phyloP scores from a whole-genome alignment of 1,140 invertebrate genomes.

The Drosophila dunni region DNA sequence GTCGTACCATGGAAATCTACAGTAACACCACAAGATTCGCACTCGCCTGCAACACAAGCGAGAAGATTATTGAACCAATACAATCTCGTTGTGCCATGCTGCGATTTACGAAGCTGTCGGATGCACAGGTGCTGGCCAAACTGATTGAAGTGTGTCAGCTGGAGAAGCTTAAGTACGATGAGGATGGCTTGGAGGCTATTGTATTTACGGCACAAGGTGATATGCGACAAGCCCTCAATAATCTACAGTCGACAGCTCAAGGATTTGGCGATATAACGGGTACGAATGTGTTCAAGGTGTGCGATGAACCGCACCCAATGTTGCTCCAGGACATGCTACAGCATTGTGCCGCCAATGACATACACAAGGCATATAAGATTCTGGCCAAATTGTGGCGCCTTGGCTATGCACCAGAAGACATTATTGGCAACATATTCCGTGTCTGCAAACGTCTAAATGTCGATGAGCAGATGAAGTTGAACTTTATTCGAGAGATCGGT shows the following conservation, averaged over 20 bases:
- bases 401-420: conserved; percentile 98
- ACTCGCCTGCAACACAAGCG: conserved; percentile 98
- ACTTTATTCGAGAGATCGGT: conserved; percentile 97
- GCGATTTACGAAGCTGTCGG: conserved; percentile 95
- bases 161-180: conserved; percentile 91
- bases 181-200: conserved; percentile 98
- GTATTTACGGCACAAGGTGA: conserved; percentile 99
- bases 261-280: conserved; percentile 96
- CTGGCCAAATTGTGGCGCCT: conserved; percentile 95
- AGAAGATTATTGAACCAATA: conserved; percentile 99
- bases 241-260: conserved; percentile 98
- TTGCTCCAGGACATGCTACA: conserved; percentile 96
- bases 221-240: conserved; percentile 98
- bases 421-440: conserved; percentile 97
- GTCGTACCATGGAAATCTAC: conserved; percentile 99
- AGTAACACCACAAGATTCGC: conserved; percentile 99
- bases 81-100: conserved; percentile 99
- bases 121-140: conserved; percentile 94
- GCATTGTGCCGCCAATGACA: conserved; percentile 92
- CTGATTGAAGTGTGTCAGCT: conserved; percentile 86
- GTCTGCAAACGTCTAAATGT: conserved; percentile 95
- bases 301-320: conserved; percentile 99
- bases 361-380: conserved; percentile 95
- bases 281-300: conserved; percentile 99
- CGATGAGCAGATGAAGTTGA: conserved; percentile 92